These are phyloP conservation scores for Poeciliopsis presidionis DNA, from an alignment of 2,797 vertebrate species.

Conservation along the genomic window DNA sequence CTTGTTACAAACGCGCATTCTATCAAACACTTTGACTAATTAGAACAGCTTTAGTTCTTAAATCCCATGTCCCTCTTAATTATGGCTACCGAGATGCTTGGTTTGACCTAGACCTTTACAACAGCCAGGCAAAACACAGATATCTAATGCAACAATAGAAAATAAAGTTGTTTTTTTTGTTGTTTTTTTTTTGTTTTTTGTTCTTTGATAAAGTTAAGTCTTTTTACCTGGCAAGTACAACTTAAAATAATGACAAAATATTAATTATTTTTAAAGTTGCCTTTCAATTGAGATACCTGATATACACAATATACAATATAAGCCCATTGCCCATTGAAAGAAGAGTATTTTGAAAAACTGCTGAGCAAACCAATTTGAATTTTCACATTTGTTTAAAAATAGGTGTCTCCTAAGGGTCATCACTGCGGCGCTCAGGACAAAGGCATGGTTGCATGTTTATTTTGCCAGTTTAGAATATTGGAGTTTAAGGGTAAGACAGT, in stretches of 20 bases:
- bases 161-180: neutral
- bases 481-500: slow-evolving; percentile 29
- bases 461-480: neutral
- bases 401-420: neutral
- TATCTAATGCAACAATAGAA: slow-evolving; percentile 27
- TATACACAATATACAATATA: too few species aligned
- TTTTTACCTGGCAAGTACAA: neutral
- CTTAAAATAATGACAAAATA: neutral
- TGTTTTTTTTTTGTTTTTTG: too few species aligned
- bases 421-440: neutral
- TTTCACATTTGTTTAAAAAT: neutral
- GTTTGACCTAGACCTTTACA: slow-evolving; percentile 48
- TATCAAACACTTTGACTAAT: slow-evolving; percentile 87
- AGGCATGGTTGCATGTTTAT: neutral
- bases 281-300: too few species aligned
- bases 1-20: slow-evolving; percentile 76
- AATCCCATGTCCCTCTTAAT: slow-evolving; percentile 83
- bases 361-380: neutral
- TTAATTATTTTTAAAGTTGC: neutral
- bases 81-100: slow-evolving; percentile 61
- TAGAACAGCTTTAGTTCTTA: slow-evolving; percentile 80
- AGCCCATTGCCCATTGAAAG: neutral
- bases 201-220: neutral
- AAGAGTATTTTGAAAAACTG: too few species aligned
- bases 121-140: slow-evolving; percentile 28